A percentile compares a stretch with the other conserved stretches of the same genome.
These are phyloP conservation scores for Calonectris borealis DNA, from an alignment of 2,113 vertebrate species.

Conservation along the genomic window DNA sequence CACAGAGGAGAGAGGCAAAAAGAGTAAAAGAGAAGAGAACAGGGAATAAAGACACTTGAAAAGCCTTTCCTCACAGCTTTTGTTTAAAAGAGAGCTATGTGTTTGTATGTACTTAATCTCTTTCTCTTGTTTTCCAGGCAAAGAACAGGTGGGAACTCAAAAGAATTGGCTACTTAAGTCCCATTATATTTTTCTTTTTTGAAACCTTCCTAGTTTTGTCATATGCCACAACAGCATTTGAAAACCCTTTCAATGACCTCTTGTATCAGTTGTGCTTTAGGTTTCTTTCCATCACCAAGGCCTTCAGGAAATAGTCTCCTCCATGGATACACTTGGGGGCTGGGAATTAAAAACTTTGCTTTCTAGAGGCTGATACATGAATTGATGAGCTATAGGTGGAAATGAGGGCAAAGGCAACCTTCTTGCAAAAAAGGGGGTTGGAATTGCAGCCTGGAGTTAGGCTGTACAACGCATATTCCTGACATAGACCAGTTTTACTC, in stretches of 20 bases:
- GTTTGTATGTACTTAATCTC: not conserved
- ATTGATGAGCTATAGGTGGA: not conserved
- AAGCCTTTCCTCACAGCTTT: not conserved
- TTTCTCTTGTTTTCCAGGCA: not conserved
- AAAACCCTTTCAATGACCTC: not conserved
- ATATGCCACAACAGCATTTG: not conserved
- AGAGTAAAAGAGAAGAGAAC: not conserved
- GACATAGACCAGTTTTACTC: not conserved
- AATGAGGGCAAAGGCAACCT: not conserved
- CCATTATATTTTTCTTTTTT: slow-evolving; percentile 4
- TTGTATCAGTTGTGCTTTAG: not conserved
- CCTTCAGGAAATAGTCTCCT: not conserved
- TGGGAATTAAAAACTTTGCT: slow-evolving; percentile 26
- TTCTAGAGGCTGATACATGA: not conserved
- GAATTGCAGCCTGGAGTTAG: not conserved
- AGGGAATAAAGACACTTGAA: not conserved
- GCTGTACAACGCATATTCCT: not conserved
- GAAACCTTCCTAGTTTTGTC: not conserved
- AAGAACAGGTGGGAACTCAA: not conserved
- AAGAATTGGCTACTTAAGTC: not conserved
- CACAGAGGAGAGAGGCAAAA: not conserved
- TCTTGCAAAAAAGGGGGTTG: not conserved
- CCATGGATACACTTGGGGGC: not conserved
- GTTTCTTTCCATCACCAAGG: not conserved
- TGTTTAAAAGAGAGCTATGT: not conserved